A percentile compares a stretch with the other conserved stretches of the same genome.
Conservation (phyloP, 2,113 vertebrate species). For the Chroicocephalus ridibundus region DNA sequence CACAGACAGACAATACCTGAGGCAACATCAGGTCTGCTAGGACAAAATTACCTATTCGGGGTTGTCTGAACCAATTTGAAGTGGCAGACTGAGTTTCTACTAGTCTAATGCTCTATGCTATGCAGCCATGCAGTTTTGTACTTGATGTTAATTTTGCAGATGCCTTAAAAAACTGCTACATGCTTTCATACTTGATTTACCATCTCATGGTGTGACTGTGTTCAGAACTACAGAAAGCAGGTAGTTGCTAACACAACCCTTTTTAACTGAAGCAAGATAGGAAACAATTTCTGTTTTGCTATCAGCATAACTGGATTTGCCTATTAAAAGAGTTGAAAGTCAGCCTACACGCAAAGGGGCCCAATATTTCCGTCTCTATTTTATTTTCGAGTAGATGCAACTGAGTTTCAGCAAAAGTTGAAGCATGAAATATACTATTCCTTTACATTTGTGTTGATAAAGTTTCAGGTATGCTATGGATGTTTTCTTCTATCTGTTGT, state of each 20-base stretch:
- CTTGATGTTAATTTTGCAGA: background rate
- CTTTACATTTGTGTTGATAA: background rate
- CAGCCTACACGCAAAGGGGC: background rate
- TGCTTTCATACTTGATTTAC: background rate
- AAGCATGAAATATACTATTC: background rate
- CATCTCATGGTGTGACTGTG: background rate
- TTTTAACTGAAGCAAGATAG: background rate
- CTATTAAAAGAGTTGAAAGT: background rate
- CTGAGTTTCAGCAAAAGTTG: background rate
- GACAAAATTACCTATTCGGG: background rate
- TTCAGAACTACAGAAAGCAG: background rate
- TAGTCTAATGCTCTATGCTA: background rate
- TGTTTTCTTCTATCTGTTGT: background rate
- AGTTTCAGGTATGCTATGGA: background rate
- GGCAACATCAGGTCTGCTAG: background rate
- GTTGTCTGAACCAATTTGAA: slow-evolving; percentile 2
- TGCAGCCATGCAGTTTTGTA: background rate
- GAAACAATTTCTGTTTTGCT: background rate
- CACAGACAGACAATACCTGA: background rate
- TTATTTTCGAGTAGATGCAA: background rate
- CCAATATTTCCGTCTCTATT: background rate
- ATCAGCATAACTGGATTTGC: background rate
- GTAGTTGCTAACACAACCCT: background rate
- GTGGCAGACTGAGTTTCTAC: background rate
- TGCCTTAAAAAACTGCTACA: background rate